Base-by-base conservation (phyloP, 2,113 vertebrate genomes). In the Melanerpes formicivorus region DNA sequence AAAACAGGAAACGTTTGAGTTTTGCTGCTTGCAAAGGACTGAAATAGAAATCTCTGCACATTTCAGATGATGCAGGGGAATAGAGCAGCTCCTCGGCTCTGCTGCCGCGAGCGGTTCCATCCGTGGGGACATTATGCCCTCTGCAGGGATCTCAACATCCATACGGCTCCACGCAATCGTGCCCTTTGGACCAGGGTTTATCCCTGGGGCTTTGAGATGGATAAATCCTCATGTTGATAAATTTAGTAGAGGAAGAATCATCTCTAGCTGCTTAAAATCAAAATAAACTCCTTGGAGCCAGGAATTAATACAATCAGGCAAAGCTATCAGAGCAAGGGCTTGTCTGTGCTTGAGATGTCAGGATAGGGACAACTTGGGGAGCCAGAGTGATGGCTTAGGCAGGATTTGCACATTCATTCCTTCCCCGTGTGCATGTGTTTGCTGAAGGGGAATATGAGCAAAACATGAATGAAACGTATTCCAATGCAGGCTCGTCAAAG, bases 41-140 rank as follows among this genome's bases (percentile, higher is more conserved):
- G 96, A 97, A 98, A 97, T 98, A 97, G 97, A 95, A 98, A 96
- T 37, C 95, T 82, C 66, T 69, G 66, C 94, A 74, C 97, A 93
- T 94, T 95, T 89, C 95, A 92, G 63, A 95, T 95, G 91, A 90
- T 95, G 92, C 84, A 42, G 95, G 94, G 94, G 94, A 91, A 72
- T 30, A 18, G 18, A 95, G 95, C 92, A 18, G 81, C 83, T 73
- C 34, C 32, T 15, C 14, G 30, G 69, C 46, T 32, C 30, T 72
- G 40, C 74, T 4, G 3, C 60, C 54, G 74, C 37, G 17, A 46
- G 50, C 42, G 3, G 66, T 21, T 32, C 27, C 6, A 95, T 97
- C 94, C 48, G 0, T 0, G 67, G 88, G 91, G 92, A 85, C 18
- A 7, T 84, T 67, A 55, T 97, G 97, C 97, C 97, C 97, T 97